A percentile compares a stretch with the other conserved stretches of the same genome.
Conservation (phyloP, 2,113 vertebrate genomes). For the Halichoerus grypus region DNA sequence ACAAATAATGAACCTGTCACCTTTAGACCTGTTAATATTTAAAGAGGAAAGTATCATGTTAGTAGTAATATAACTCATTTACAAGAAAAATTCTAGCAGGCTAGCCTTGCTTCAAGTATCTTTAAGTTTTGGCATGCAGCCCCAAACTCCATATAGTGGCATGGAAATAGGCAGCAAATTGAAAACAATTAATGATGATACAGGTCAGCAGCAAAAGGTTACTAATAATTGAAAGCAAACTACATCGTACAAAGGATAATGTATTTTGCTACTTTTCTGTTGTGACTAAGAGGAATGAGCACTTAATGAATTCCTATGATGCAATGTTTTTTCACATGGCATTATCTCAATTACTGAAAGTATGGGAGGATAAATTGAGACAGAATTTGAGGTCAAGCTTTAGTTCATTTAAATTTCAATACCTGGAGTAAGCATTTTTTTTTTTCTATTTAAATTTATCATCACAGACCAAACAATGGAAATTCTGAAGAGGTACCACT, state of each 20-base stretch:
- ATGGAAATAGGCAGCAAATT: background rate
- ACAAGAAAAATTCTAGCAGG: background rate
- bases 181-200: background rate
- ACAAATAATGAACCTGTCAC: background rate
- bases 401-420: background rate
- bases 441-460: background rate
- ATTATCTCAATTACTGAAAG: background rate
- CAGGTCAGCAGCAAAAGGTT: background rate
- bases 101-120: background rate
- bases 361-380: background rate
- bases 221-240: background rate
- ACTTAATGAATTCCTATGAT: background rate
- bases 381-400: background rate
- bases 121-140: background rate
- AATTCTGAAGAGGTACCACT: background rate
- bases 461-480: background rate
- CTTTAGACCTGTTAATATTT: background rate
- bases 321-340: background rate
- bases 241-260: background rate
- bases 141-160: background rate
- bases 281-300: background rate
- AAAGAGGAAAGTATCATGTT: background rate
- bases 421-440: background rate
- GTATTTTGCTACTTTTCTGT: background rate
- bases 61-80: background rate